A percentile compares a stretch with the other conserved stretches of the same genome.
Evolutionary conservation across 2,113 vertebrate genomes (phyloP).

Genomic region (Antigone vipio): DNA sequence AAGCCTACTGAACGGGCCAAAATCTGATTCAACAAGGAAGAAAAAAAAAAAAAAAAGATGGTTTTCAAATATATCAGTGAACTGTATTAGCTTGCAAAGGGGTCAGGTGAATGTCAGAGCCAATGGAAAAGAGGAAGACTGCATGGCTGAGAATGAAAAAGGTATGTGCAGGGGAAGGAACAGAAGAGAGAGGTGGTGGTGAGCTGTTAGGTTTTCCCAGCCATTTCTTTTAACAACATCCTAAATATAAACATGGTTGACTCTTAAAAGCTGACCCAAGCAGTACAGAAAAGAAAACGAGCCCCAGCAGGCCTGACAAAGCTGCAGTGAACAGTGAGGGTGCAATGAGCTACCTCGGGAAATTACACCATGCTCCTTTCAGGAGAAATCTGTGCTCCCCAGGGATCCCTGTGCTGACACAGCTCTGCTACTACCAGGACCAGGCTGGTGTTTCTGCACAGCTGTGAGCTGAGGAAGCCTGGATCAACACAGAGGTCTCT

Average conservation of each 20-base stretch:
- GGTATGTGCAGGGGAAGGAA: background rate
- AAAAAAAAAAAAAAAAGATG: accelerated
- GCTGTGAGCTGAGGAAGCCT: background rate
- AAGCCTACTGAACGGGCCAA: background rate
- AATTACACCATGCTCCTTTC: background rate
- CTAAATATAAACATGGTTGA: background rate
- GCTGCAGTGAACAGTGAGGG: background rate
- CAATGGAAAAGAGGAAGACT: background rate
- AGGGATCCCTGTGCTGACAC: background rate
- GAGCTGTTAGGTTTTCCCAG: background rate
- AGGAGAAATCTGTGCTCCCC: background rate
- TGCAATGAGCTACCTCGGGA: background rate
- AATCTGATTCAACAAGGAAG: background rate
- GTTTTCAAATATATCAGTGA: background rate
- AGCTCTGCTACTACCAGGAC: background rate
- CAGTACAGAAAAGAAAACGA: background rate
- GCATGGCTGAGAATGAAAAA: background rate
- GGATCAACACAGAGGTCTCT: background rate
- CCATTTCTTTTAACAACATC: background rate
- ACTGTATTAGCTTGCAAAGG: background rate
- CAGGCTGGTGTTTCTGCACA: background rate
- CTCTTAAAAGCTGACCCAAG: background rate
- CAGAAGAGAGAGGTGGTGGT: background rate
- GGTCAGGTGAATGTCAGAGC: background rate
- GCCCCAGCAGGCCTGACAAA: background rate